Conservation (phyloP, 2,888 invertebrate genomes). For the Bugula neritina region DNA sequence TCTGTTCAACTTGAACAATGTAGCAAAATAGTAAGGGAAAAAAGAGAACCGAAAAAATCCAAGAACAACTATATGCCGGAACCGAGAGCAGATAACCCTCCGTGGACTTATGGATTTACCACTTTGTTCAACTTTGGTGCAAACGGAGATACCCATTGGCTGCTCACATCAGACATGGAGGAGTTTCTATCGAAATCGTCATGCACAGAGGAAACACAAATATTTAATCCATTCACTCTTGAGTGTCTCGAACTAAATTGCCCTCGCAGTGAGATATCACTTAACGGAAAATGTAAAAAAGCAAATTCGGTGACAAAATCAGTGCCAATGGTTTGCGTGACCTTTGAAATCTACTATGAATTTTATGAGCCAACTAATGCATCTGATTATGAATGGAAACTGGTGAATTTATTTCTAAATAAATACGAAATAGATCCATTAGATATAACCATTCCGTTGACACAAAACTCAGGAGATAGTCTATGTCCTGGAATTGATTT, state of each 20-base stretch:
- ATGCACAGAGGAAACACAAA: slow-evolving; percentile 15
- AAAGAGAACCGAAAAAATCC: background rate
- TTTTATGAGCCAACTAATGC: background rate
- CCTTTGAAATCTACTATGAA: background rate
- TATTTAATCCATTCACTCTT: slow-evolving; percentile 1
- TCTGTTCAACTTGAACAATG: background rate
- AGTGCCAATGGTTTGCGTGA: background rate
- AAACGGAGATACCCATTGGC: slow-evolving; percentile 41
- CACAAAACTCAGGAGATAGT: background rate
- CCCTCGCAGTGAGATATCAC: background rate
- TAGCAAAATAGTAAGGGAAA: background rate
- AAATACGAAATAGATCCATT: background rate
- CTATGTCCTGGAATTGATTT: no score
- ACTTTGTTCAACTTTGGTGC: slow-evolving; percentile 46
- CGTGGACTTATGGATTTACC: slow-evolving; percentile 26
- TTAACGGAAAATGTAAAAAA: slow-evolving; percentile 3
- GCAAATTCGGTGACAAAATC: background rate
- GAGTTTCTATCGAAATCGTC: background rate
- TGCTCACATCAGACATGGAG: slow-evolving; percentile 33
- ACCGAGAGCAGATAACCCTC: background rate
- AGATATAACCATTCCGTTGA: background rate
- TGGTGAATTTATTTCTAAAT: background rate
- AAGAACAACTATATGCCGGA: background rate
- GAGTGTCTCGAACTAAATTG: background rate
- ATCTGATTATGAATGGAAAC: background rate